Percentiles rank a stretch among this genome's conserved stretches.
phyloP scores from a whole-genome alignment of 2,113 vertebrate genomes.

The Nycticorax nycticorax region DNA sequence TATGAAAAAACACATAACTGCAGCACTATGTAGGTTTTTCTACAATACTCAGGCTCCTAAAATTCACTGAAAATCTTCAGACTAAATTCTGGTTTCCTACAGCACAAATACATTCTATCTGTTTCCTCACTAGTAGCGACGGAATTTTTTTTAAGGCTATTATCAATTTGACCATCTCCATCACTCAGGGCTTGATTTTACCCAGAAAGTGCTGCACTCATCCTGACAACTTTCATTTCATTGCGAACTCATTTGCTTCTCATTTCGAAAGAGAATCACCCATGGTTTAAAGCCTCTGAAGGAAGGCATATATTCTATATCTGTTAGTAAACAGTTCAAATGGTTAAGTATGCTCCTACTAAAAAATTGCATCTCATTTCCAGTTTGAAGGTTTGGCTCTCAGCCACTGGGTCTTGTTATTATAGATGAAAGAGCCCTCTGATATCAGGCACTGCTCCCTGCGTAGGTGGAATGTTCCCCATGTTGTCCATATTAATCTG shows the following conservation, averaged over 20 bases:
- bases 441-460: constrained; percentile 11
- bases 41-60: neutral
- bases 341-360: neutral
- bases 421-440: constrained; percentile 33
- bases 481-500: constrained; percentile 31
- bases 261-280: neutral
- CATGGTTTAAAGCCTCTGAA: neutral
- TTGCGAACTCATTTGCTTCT: neutral
- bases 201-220: neutral
- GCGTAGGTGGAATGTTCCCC: constrained; percentile 26
- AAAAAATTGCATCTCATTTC: constrained; percentile 9
- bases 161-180: neutral
- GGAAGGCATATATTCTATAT: neutral
- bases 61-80: neutral
- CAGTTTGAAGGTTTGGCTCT: constrained; percentile 12
- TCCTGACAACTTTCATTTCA: neutral
- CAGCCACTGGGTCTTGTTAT: constrained; percentile 8
- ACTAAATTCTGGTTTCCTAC: neutral
- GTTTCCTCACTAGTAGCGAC: neutral
- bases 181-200: neutral
- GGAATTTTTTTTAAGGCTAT: neutral
- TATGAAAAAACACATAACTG: neutral
- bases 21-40: neutral
- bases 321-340: neutral
- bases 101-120: neutral